Percentiles rank a stretch among this genome's conserved stretches.
phyloP scores from a whole-genome alignment of 2,797 vertebrate species.

The Sebastes diaconus region DNA sequence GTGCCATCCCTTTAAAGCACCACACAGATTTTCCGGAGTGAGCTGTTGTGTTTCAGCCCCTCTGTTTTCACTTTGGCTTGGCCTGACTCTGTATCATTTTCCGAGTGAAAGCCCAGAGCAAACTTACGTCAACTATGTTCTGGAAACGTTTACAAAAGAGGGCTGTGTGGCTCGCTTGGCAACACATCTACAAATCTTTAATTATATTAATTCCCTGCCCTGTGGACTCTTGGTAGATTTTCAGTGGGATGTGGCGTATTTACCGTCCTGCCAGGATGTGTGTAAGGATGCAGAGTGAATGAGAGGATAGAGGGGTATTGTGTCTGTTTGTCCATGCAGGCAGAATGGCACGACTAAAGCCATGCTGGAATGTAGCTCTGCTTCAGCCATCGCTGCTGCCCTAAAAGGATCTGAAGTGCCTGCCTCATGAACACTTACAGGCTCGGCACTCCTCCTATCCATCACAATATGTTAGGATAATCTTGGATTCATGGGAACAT shows the following conservation, averaged over 20 bases:
- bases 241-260: conserved; percentile 62
- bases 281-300: conserved; percentile 57
- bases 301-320: conserved; percentile 66
- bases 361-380: conserved; percentile 38
- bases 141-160: conserved; percentile 76
- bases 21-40: neutral
- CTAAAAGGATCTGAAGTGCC: conserved; percentile 65
- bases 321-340: conserved; percentile 54
- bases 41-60: conserved; percentile 10
- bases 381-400: conserved; percentile 40
- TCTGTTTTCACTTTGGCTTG: conserved; percentile 42
- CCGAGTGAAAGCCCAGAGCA: conserved; percentile 28
- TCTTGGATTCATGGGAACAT: conserved; percentile 43
- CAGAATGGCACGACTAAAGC: conserved; percentile 44
- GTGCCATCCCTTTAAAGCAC: conserved; percentile 1
- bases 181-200: conserved; percentile 55
- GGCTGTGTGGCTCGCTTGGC: conserved; percentile 62
- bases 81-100: conserved; percentile 40
- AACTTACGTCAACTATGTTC: conserved; percentile 59
- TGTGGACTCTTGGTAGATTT: conserved; percentile 57
- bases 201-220: conserved; percentile 61
- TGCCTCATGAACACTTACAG: conserved; percentile 44
- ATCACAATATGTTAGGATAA: conserved; percentile 43
- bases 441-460: conserved; percentile 27
- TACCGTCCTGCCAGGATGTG: conserved; percentile 47